Conservation (phyloP, 2,113 vertebrate genomes). For the Cyprinodon variegatus region DNA sequence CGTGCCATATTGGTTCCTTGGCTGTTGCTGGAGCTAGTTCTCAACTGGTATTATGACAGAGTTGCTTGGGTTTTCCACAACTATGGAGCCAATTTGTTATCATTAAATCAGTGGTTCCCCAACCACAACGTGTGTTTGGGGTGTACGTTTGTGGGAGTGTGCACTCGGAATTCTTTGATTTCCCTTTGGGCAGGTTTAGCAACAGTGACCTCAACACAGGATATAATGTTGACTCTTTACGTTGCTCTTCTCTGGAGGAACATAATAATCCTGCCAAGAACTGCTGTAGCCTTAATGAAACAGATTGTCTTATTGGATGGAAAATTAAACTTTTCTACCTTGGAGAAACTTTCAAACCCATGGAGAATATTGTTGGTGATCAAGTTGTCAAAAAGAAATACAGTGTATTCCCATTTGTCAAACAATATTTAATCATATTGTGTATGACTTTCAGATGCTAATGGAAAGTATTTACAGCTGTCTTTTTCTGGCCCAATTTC, state of each 20-base stretch:
- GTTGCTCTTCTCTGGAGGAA: conserved; percentile 23
- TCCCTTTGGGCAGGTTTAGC: conserved; percentile 15
- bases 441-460: neutral
- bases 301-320: conserved; percentile 17
- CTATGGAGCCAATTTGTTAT: too few relatives aligned
- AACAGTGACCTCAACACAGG: conserved; percentile 45
- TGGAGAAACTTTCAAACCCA: neutral
- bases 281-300: conserved; percentile 8
- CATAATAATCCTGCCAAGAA: conserved; percentile 27
- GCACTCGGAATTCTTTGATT: conserved; percentile 12
- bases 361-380: neutral
- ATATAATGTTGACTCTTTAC: conserved; percentile 34
- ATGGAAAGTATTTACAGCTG: neutral
- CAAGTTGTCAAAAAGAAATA: neutral
- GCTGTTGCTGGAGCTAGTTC: too few relatives aligned
- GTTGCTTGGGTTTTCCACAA: too few relatives aligned
- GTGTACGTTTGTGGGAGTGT: conserved; percentile 2
- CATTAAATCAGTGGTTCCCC: too few relatives aligned
- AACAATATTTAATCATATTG: neutral
- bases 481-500: neutral
- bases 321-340: conserved; percentile 18
- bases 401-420: neutral
- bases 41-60: neutral
- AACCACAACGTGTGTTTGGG: neutral
- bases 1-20: too few relatives aligned